Evolutionary conservation across 2,888 invertebrate genomes (phyloP).

Genomic region (Amphipoea oculea): DNA sequence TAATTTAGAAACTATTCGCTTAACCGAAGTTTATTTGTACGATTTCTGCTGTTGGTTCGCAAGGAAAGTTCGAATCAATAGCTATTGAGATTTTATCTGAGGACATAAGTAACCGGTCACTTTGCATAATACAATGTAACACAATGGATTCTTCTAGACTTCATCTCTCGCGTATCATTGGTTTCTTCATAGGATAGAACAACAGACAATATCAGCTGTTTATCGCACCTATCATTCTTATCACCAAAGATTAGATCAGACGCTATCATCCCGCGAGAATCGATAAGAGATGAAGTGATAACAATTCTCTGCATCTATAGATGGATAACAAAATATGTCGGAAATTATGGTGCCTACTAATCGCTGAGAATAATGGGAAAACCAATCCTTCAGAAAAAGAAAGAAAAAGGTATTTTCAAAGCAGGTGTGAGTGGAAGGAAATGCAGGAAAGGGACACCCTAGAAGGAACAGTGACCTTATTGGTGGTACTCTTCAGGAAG

Average conservation of each 20-base stretch:
- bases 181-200: conserved; percentile 15
- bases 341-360: no score
- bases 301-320: not conserved
- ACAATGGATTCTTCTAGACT: conserved; percentile 27
- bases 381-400: not conserved
- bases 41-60: not conserved
- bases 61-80: not conserved
- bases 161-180: conserved; percentile 18
- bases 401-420: no score
- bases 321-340: not conserved
- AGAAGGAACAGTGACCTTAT: no score
- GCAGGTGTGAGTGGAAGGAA: no score
- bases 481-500: no score
- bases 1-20: not conserved
- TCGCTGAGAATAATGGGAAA: not conserved
- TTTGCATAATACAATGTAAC: conserved; percentile 1
- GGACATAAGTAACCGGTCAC: not conserved
- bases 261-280: conserved; percentile 30
- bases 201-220: conserved; percentile 36
- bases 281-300: conserved; percentile 41
- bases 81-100: not conserved
- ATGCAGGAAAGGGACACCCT: no score
- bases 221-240: conserved; percentile 43
- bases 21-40: not conserved
- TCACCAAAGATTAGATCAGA: conserved; percentile 39